Evolutionary conservation across 2,113 vertebrate species (phyloP), one percentile per base, ranked within the genome.

Genomic region (Takifugu bimaculatus): DNA sequence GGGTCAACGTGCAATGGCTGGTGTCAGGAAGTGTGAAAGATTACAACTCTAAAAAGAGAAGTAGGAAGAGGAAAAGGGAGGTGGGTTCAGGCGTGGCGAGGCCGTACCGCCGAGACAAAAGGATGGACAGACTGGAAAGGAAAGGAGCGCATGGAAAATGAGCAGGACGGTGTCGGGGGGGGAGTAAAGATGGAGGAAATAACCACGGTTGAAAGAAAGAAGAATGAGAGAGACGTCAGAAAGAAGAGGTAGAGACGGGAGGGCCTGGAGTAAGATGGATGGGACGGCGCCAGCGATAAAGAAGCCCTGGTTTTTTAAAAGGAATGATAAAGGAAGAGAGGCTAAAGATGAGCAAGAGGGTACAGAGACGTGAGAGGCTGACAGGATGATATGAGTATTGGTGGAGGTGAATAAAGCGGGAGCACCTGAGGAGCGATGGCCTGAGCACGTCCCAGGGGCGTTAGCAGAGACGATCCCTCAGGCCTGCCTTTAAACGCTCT

Each of bases 161-260:
- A 72, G 75, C 74, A 75, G 65, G 60, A 77, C 56, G 60, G 56
- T 55, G 51, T 43, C 42, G 35, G 57, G 50, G 70, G 4, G 70
- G 59, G 74, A 63, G 64, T 81, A 82, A 83, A 77, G 81, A 88
- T 86, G 82, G 77, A 76, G 85, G 80, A 86, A 85, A 82, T 87
- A 74, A 84, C 70, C 81, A 78, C 69, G 77, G 80, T 60, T 85
- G 85, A 87, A 87, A 85, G 85, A 85, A n/a, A n/a, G 68, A 80
- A 79, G 73, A 79, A 86, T 83, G 81, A 88, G 81, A 87, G 80
- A 88, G 85, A 87, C 69, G 80, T 88, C 83, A 87, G 65, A 83
- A 85, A 83, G 80, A 80, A 87, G 81, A 83, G 80, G 73, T 77
- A 80, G 69, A 77, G 84, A 86, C 61, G 63, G 60, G 71, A 57